Evolutionary conservation across 2,888 invertebrate genomes (phyloP).

Genomic region (Micropterix aruncella): DNA sequence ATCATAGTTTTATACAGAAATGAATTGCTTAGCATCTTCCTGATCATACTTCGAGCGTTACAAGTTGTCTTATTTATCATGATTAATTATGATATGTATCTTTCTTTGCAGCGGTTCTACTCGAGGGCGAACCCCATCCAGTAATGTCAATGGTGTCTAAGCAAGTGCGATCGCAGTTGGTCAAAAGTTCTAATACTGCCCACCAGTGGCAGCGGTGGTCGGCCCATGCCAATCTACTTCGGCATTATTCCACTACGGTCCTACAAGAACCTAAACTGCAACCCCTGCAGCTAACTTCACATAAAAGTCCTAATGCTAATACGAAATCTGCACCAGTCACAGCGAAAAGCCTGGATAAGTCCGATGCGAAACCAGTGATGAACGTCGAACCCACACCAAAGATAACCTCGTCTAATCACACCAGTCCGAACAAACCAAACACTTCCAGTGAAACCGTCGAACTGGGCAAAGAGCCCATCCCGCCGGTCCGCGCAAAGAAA

Average conservation of each 20-base stretch:
- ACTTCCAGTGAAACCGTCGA: background rate
- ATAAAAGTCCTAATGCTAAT: background rate
- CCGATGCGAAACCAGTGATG: background rate
- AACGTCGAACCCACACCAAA: background rate
- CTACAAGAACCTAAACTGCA: background rate
- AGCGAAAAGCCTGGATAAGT: background rate
- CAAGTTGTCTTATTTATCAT: constrained; percentile 3
- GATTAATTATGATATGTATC: constrained; percentile 7
- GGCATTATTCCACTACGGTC: background rate
- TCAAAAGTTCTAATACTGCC: background rate
- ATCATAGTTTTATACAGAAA: too few species aligned
- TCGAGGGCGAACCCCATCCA: constrained; percentile 40
- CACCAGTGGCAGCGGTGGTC: background rate
- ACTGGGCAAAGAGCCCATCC: too few species aligned
- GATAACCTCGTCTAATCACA: background rate
- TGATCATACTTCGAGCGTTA: too few species aligned
- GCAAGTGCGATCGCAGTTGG: background rate
- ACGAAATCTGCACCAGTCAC: background rate
- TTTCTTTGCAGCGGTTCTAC: constrained; percentile 37
- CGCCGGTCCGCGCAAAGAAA: background rate
- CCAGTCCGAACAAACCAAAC: background rate
- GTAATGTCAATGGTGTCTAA: constrained; percentile 1
- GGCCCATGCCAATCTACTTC: background rate
- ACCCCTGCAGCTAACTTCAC: too few species aligned
- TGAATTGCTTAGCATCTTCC: too few species aligned